Conservation (phyloP, 1,140 invertebrate genomes). For the Brachionus rubens region DNA sequence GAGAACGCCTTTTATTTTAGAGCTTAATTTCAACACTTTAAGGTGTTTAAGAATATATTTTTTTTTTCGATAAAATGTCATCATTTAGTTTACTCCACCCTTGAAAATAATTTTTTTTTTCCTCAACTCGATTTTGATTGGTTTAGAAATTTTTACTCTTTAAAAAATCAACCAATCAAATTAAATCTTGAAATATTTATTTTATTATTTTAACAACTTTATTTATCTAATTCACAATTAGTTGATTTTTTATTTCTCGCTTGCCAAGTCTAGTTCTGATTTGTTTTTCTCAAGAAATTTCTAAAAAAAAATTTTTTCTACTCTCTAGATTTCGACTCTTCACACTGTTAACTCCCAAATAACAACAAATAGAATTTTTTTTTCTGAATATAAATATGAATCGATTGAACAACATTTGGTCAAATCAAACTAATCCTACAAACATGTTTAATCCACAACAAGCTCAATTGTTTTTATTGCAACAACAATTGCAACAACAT, state of each 20-base stretch:
- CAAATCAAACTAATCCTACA: background rate
- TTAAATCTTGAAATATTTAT: conserved; percentile 26
- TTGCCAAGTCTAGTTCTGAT: conserved; percentile 21
- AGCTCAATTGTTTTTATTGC: background rate
- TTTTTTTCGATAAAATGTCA: no score
- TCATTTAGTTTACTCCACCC: no score
- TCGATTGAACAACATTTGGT: conserved; percentile 26
- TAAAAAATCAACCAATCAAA: no score
- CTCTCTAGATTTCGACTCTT: background rate
- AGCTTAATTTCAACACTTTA: background rate
- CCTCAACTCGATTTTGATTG: no score
- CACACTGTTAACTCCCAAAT: conserved; percentile 7
- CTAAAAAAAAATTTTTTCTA: background rate
- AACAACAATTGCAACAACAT: conserved; percentile 18
- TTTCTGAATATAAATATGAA: background rate
- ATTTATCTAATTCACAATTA: conserved; percentile 42
- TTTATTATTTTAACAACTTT: conserved; percentile 11
- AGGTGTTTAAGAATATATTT: no score
- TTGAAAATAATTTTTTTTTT: no score
- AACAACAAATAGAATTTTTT: background rate
- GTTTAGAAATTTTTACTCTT: no score
- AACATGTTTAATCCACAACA: conserved; percentile 19
- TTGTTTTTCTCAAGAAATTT: conserved; percentile 39
- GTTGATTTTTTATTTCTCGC: conserved; percentile 13
- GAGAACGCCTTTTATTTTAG: conserved; percentile 16